phyloP scores from a whole-genome alignment of 1,140 invertebrate genomes.

The Micrasema minimum region DNA sequence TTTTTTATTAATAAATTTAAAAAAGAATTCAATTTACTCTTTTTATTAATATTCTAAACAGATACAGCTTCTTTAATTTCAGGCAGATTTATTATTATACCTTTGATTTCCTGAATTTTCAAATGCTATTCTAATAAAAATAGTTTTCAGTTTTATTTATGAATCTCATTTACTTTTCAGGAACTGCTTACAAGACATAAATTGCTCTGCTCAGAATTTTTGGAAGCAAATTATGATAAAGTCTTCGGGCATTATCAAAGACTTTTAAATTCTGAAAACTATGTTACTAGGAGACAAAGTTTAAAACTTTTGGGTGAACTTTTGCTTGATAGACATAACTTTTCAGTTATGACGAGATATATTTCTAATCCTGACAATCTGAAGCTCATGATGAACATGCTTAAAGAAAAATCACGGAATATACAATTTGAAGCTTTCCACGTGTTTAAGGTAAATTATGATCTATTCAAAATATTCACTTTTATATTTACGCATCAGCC shows the following conservation, averaged over 20 bases:
- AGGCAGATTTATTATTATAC: too few species aligned
- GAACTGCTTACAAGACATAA: slow-evolving; percentile 99
- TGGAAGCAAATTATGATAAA: slow-evolving; percentile 98
- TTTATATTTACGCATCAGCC: too few species aligned
- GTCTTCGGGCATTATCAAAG: slow-evolving; percentile 98
- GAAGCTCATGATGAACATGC: slow-evolving; percentile 99
- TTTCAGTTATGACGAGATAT: slow-evolving; percentile 98
- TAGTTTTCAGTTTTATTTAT: too few species aligned
- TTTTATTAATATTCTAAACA: too few species aligned
- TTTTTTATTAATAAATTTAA: too few species aligned
- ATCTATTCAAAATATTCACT: too few species aligned
- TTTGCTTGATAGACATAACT: slow-evolving; percentile 98
- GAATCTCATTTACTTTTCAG: slow-evolving; percentile 68
- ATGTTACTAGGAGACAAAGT: slow-evolving; percentile 97
- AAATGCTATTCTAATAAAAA: too few species aligned
- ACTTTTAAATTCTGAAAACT: slow-evolving; percentile 98
- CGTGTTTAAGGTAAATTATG: slow-evolving; percentile 93
- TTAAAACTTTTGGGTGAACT: slow-evolving; percentile 97
- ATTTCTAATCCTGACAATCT: slow-evolving; percentile 99
- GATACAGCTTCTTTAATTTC: too few species aligned
- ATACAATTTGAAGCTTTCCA: slow-evolving; percentile 99
- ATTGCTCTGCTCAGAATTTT: slow-evolving; percentile 96
- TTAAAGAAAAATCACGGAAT: slow-evolving; percentile 98
- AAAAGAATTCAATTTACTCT: too few species aligned
- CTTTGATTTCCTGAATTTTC: too few species aligned